Base-by-base conservation (phyloP, 1,140 invertebrate species). In the Brachionus rubens region DNA sequence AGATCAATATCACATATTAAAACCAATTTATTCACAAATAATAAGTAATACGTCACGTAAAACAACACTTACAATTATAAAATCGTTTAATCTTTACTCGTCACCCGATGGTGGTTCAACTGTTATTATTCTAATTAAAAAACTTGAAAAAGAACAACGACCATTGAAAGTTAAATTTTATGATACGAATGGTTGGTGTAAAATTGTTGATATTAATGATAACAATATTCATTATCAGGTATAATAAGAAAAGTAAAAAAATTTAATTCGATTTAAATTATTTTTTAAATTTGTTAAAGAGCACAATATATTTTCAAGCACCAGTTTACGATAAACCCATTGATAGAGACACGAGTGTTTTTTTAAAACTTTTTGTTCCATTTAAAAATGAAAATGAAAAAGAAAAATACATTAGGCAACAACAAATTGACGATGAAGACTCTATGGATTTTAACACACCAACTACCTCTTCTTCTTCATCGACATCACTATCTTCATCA, bases 111-210 rank as follows among this genome's bases (percentile, higher is more conserved):
- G 59, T 24, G 59, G 59, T 65, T 41, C 33, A 65, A 28, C 26
- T 9, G 36, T 65, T 5, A 21, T 65, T 10, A 14, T 65, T 10
- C 43, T 65, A 21, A 43, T 65, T 43, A 65, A 65, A 43, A 65
- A 65, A 65, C 26, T 65, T 9, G 59, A 65, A 43, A 65, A 65
- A 28, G 59, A 65, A 12, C 59, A 65, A 65, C 41, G 43, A 65
- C 36, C 40, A 43, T 3, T 65, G 4, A 43, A 65, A 14, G 59
- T 9, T 10, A 65, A 65, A 43, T 65, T 65, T 65, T 65, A 43
- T 24, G 59, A 65, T 43, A 3, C 16, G 0, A 7, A n/a, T 12
- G 59, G 59, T 4, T 65, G 59, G 59, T 43, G 6, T 24, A 21
- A 7, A 3, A 43, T 43, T 24, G 59, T 43, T 43, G 40, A 65